These are phyloP conservation scores for Criorhina ranunculi DNA, from an alignment of 2,888 invertebrate genomes.

Conservation along the genomic window DNA sequence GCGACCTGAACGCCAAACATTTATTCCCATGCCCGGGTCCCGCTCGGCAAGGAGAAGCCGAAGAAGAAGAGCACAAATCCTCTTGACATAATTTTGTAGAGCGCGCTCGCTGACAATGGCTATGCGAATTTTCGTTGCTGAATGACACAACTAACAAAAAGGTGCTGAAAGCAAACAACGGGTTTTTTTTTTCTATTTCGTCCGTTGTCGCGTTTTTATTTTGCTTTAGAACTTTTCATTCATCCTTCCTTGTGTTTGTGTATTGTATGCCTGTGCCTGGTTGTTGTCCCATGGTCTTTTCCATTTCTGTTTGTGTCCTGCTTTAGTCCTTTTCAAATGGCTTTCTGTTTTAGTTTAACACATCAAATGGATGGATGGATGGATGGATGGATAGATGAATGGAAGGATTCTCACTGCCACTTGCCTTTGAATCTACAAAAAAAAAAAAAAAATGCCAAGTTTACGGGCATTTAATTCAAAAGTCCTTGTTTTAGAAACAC, in stretches of 20 bases:
- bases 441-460: slow-evolving; percentile 67
- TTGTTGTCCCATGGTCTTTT: slow-evolving; percentile 23
- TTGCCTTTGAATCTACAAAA: slow-evolving; percentile 53
- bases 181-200: slow-evolving; percentile 34
- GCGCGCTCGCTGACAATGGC: slow-evolving; percentile 62
- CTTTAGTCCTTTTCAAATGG: slow-evolving; percentile 62
- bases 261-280: slow-evolving; percentile 8
- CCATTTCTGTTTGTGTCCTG: slow-evolving; percentile 45
- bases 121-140: slow-evolving; percentile 58
- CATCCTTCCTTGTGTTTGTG: slow-evolving; percentile 8
- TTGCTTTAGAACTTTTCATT: slow-evolving; percentile 30
- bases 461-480: slow-evolving; percentile 72
- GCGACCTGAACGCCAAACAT: slow-evolving; percentile 58
- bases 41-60: slow-evolving; percentile 19
- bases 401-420: slow-evolving; percentile 18
- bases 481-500: slow-evolving; percentile 66
- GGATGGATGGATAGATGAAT: slow-evolving; percentile 41
- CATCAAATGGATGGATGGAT: slow-evolving; percentile 59
- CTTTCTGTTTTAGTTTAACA: slow-evolving; percentile 60
- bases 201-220: slow-evolving; percentile 25
- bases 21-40: slow-evolving; percentile 28
- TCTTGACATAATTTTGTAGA: slow-evolving; percentile 70
- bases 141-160: slow-evolving; percentile 68
- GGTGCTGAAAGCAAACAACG: slow-evolving; percentile 65
- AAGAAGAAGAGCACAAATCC: slow-evolving; percentile 64